Conservation (phyloP, 2,888 invertebrate species). For the Phengaris alcon region DNA sequence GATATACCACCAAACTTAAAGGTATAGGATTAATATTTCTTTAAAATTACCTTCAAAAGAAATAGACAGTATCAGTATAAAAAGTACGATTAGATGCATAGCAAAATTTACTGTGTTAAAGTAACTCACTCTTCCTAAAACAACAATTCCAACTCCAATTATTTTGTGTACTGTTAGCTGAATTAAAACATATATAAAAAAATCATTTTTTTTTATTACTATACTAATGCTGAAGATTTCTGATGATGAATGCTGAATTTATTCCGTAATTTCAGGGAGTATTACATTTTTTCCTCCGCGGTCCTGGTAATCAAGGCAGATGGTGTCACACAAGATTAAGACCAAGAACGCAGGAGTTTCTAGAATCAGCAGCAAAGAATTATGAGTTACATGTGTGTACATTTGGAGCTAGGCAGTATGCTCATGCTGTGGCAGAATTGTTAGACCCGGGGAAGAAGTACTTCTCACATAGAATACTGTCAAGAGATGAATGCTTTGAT, state of each 20-base stretch:
- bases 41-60: no score
- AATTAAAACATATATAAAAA: not conserved
- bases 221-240: not conserved
- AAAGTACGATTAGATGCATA: no score
- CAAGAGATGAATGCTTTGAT: constrained; percentile 98
- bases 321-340: constrained; percentile 98
- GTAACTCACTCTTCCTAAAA: not conserved
- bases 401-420: constrained; percentile 98
- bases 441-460: constrained; percentile 93
- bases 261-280: constrained; percentile 82
- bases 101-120: not conserved
- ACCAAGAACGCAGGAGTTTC: constrained; percentile 91
- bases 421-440: constrained; percentile 94
- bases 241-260: not conserved
- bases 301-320: constrained; percentile 87
- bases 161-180: no score
- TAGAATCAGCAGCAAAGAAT: constrained; percentile 86
- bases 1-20: constrained; percentile 93
- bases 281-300: constrained; percentile 94
- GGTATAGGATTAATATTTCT: constrained; percentile 58
- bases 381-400: constrained; percentile 99
- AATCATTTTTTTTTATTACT: no score
- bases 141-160: no score
- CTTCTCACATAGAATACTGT: constrained; percentile 97
- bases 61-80: no score